Percentiles rank a stretch among this genome's conserved stretches.
These are phyloP conservation scores for Callinectes sapidus DNA, from an alignment of 2,888 invertebrate species.

Conservation along the genomic window DNA sequence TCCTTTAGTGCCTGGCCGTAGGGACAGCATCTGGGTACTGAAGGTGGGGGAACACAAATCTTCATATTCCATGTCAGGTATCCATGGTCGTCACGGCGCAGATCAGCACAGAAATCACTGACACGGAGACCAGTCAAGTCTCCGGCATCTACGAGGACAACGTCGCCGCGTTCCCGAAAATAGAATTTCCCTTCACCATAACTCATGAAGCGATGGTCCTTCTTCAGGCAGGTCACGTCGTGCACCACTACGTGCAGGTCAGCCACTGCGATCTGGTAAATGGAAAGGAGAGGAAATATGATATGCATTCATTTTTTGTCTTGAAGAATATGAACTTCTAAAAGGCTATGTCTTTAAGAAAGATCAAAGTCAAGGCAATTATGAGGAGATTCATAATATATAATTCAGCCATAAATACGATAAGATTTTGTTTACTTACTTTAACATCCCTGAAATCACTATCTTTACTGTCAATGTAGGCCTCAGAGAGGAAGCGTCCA, in stretches of 20 bases:
- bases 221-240: constrained; percentile 36
- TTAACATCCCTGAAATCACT: not conserved
- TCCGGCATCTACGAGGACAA: constrained; percentile 25
- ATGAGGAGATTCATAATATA: not conserved
- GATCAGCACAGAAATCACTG: constrained; percentile 46
- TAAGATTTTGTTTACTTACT: not conserved
- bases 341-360: not conserved
- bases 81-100: not conserved
- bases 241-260: constrained; percentile 30
- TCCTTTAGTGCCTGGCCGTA: constrained; percentile 38
- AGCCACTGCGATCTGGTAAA: constrained; percentile 27
- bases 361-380: not conserved
- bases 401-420: not conserved
- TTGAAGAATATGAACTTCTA: not conserved
- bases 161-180: constrained; percentile 50
- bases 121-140: constrained; percentile 42
- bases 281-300: too few relatives aligned
- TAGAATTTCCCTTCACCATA: constrained; percentile 41
- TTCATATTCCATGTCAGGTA: constrained; percentile 42
- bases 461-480: not conserved
- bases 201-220: constrained; percentile 22
- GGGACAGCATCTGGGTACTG: constrained; percentile 58
- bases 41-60: constrained; percentile 50
- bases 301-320: not conserved
- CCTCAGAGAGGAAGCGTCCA: not conserved